Percentiles rank a stretch among this genome's conserved stretches.
phyloP scores from a whole-genome alignment of 2,888 invertebrate genomes.

The Napeogenes inachia region DNA sequence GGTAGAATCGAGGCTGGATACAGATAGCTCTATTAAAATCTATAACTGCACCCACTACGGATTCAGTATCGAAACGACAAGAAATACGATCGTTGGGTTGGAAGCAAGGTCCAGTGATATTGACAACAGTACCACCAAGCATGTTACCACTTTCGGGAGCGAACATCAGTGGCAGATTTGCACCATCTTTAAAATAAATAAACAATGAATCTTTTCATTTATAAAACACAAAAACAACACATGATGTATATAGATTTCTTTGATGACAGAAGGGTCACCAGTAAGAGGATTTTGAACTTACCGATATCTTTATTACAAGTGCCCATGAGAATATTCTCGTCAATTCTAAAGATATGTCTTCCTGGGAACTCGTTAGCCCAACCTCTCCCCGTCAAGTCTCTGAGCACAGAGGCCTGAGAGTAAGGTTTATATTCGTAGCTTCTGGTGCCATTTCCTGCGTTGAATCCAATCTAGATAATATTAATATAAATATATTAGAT shows the following conservation, averaged over 20 bases:
- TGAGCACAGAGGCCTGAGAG: constrained; percentile 89
- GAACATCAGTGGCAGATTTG: constrained; percentile 88
- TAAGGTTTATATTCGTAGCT: constrained; percentile 93
- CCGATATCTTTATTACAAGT: constrained; percentile 95
- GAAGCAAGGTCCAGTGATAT: constrained; percentile 97
- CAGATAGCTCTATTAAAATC: constrained; percentile 92
- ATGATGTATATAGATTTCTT: not conserved
- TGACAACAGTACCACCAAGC: constrained; percentile 97
- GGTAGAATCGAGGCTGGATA: constrained; percentile 90
- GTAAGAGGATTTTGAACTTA: constrained; percentile 42
- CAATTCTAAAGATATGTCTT: constrained; percentile 95
- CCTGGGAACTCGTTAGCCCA: constrained; percentile 93
- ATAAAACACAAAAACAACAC: too few species aligned
- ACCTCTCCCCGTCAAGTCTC: constrained; percentile 89
- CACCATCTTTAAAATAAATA: constrained; percentile 78
- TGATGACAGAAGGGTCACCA: constrained; percentile 15
- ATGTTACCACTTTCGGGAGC: constrained; percentile 98
- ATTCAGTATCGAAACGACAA: constrained; percentile 90
- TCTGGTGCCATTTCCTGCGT: constrained; percentile 95
- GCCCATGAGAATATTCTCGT: constrained; percentile 94
- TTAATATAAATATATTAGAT: too few species aligned
- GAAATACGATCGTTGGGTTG: constrained; percentile 84
- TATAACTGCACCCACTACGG: constrained; percentile 86
- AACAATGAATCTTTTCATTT: not conserved
- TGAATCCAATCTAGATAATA: constrained; percentile 89